These are phyloP conservation scores for Tetheella fluctuosa DNA, from an alignment of 2,888 invertebrate species.

Conservation along the genomic window DNA sequence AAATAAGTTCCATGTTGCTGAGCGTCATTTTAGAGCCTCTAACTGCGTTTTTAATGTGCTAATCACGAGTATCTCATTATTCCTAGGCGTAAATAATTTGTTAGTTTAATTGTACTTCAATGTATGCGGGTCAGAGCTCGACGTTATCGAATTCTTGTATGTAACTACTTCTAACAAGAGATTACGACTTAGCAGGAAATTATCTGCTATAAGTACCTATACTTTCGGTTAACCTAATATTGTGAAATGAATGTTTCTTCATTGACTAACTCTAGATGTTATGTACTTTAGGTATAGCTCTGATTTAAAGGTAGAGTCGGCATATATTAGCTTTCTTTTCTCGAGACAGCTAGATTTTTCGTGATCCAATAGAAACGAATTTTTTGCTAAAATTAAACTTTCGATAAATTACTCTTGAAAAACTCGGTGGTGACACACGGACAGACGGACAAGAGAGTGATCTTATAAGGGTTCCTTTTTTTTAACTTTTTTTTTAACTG, in stretches of 20 bases:
- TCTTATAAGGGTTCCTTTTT: too few relatives aligned
- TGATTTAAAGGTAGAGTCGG: not conserved
- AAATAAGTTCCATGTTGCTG: not conserved
- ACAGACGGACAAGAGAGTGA: too few relatives aligned
- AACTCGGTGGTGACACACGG: too few relatives aligned
- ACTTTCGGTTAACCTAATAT: not conserved
- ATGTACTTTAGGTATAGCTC: not conserved
- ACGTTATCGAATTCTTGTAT: not conserved
- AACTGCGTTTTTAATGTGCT: slow-evolving; percentile 38
- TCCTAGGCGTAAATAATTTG: slow-evolving; percentile 48
- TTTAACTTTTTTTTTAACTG: too few relatives aligned
- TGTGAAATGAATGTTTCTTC: not conserved
- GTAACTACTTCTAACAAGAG: not conserved
- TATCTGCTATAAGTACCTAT: slow-evolving; percentile 2
- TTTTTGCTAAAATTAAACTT: too few relatives aligned
- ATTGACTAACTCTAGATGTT: not conserved
- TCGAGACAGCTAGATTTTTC: too few relatives aligned
- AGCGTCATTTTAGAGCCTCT: slow-evolving; percentile 40
- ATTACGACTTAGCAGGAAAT: slow-evolving; percentile 1
- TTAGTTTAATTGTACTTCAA: slow-evolving; percentile 28
- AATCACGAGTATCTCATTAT: slow-evolving; percentile 54
- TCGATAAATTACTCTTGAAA: too few relatives aligned
- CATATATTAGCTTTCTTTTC: too few relatives aligned
- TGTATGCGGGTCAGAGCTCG: not conserved
- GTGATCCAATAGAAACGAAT: too few relatives aligned